Evolutionary conservation across 2,797 vertebrate genomes (phyloP).

Genomic region (Acanthurus leucopareius): DNA sequence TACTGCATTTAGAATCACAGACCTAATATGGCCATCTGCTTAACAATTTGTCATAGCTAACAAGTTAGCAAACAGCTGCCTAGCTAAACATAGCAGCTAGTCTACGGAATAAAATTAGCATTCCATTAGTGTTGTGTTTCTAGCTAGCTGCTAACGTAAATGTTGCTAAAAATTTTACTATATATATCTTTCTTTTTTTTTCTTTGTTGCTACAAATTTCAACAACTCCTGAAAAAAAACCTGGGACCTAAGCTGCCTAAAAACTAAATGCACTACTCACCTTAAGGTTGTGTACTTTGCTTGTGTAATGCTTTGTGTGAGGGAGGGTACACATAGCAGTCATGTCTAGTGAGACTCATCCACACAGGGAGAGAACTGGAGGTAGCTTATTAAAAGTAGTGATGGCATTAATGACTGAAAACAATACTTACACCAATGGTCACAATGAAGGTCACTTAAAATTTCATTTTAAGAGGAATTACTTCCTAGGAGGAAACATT

Average conservation of each 20-base stretch:
- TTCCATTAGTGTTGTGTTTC: too few relatives aligned
- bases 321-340: too few relatives aligned
- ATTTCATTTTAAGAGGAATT: background rate
- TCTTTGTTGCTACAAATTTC: too few relatives aligned
- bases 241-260: background rate
- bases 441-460: background rate
- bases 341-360: background rate
- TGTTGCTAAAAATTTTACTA: too few relatives aligned
- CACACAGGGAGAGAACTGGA: background rate
- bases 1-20: too few relatives aligned
- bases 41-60: too few relatives aligned
- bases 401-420: slow-evolving; percentile 4
- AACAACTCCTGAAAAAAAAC: too few relatives aligned
- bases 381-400: background rate
- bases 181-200: too few relatives aligned
- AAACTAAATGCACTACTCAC: background rate
- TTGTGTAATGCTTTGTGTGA: background rate
- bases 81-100: background rate
- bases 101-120: too few relatives aligned
- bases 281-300: background rate
- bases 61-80: background rate
- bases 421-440: background rate
- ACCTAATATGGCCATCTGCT: too few relatives aligned
- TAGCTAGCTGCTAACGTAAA: too few relatives aligned
- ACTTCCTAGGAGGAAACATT: background rate